Evolutionary conservation across 2,888 invertebrate genomes (phyloP).

Genomic region (Phengaris alcon): DNA sequence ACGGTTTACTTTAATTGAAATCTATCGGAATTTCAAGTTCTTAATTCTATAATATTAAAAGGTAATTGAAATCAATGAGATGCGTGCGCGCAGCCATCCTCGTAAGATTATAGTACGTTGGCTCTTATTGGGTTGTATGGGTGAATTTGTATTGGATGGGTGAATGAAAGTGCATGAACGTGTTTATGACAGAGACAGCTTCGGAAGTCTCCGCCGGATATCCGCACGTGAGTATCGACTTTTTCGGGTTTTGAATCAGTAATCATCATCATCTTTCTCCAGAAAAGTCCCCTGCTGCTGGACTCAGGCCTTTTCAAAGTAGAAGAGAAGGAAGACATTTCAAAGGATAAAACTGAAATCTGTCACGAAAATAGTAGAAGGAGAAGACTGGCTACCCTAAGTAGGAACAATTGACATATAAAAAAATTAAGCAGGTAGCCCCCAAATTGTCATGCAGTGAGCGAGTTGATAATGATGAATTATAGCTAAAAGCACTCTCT

Average conservation of each 20-base stretch:
- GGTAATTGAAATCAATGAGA: conserved; percentile 21
- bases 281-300: too few relatives aligned
- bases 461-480: too few relatives aligned
- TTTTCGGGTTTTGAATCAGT: background rate
- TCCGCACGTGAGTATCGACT: conserved; percentile 32
- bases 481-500: too few relatives aligned
- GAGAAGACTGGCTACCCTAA: too few relatives aligned
- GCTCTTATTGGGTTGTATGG: conserved; percentile 52
- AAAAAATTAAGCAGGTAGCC: too few relatives aligned
- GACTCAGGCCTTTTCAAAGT: background rate
- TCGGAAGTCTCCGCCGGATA: conserved; percentile 41
- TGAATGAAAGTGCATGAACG: conserved; percentile 63
- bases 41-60: conserved; percentile 5
- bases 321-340: background rate
- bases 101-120: conserved; percentile 71
- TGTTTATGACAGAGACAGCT: conserved; percentile 40
- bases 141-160: conserved; percentile 45
- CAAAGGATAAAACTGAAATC: too few relatives aligned
- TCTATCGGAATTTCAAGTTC: background rate
- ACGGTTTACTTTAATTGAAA: background rate
- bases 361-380: too few relatives aligned
- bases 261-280: background rate
- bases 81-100: conserved; percentile 59
- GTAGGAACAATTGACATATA: too few relatives aligned
- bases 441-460: too few relatives aligned